Conservation (phyloP, 2,888 invertebrate genomes). For the Acrobasis repandana region DNA sequence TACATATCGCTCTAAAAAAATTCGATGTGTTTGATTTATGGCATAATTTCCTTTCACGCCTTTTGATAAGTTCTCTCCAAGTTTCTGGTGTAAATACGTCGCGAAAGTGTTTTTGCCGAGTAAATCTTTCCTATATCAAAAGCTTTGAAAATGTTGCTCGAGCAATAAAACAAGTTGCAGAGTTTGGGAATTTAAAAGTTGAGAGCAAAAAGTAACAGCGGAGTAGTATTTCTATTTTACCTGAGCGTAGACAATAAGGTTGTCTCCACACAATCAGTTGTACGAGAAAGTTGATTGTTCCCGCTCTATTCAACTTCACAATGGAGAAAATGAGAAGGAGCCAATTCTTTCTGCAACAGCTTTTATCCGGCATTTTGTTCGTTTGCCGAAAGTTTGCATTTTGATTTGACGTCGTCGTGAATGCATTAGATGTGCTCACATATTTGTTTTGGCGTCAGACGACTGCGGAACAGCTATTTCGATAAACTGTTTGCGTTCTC, state of each 20-base stretch:
- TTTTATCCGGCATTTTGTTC: conserved; percentile 72
- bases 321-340: conserved; percentile 78
- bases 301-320: conserved; percentile 77
- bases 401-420: conserved; percentile 61
- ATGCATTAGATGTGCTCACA: conserved; percentile 67
- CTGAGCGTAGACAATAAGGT: conserved; percentile 75
- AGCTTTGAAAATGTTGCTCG: conserved; percentile 47
- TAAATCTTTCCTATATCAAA: conserved; percentile 43
- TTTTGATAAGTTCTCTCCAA: conserved; percentile 55
- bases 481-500: conserved; percentile 62
- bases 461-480: conserved; percentile 56
- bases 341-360: conserved; percentile 73
- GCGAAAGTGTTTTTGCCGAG: conserved; percentile 39
- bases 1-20: conserved; percentile 67
- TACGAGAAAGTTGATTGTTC: conserved; percentile 77
- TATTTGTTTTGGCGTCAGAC: conserved; percentile 71
- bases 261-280: conserved; percentile 75
- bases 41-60: conserved; percentile 66
- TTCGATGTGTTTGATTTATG: conserved; percentile 71
- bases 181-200: conserved; percentile 70
- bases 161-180: conserved; percentile 54
- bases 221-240: conserved; percentile 72
- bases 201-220: conserved; percentile 63
- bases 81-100: conserved; percentile 44
- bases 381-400: conserved; percentile 73